Evolutionary conservation across 1,140 invertebrate species (phyloP), one percentile per base, ranked within the genome.

Genomic region (Lasioglossum albipes): DNA sequence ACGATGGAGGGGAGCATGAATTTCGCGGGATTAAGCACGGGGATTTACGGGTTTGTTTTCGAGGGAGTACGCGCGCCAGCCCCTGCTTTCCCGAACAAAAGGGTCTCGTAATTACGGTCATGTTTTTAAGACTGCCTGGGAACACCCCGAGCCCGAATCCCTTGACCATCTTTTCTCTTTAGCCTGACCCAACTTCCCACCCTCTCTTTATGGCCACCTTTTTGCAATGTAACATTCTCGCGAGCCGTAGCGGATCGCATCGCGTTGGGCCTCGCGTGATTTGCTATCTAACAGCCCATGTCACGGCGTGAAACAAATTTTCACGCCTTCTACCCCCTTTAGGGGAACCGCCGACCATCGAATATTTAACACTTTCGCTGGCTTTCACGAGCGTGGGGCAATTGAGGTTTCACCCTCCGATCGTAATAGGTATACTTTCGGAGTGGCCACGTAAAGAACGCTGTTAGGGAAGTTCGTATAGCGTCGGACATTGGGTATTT

Each of bases 41-140:
- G 69, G 65, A 81, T 85, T 81, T 85, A 84, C 41, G 59, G 67
- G 65, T 22, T n/a, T 85, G 74, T 82, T 85, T 85, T 85, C 57
- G 62, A 49, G 57, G 27, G 45, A 27, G 59, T n/a, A 27, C 41
- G 27, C 31, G 9, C 31, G 18, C 36, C 36, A 36, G 36, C 36
- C 7, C 6, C 57, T 7, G 13, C 13, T 3, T 3, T 67, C 22
- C n/a, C 49, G 64, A 45, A 69, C 76, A 79, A 86, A 77, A 86
- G 73, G 59, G 67, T 75, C 57, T 31, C 22, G 69, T 85, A 85
- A 85, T 85, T 85, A 85, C 70, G 61, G 70, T 74, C 69, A 76
- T 82, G 73, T 82, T 85, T 85, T 85, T 78, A 81, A 74, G 66
- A 59, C 42, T 71, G 78, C 13, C 20, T 66, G 27, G 42, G 27